These are phyloP conservation scores for Premnoplex brunnescens DNA, from an alignment of 2,797 vertebrate species.

Conservation along the genomic window DNA sequence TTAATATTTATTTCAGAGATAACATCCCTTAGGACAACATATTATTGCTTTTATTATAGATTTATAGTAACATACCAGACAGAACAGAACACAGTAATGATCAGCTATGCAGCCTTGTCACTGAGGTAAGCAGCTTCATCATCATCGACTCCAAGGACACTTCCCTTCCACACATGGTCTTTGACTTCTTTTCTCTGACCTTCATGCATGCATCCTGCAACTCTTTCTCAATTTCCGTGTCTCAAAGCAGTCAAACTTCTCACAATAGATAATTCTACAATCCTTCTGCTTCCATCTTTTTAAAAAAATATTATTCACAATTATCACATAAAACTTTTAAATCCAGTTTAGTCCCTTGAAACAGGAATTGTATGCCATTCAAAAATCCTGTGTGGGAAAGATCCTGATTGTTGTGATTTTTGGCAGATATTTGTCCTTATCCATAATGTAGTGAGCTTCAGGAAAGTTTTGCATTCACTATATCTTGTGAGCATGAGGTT, in stretches of 20 bases:
- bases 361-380: neutral
- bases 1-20: slow-evolving; percentile 21
- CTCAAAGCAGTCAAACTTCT: neutral
- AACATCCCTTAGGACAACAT: neutral
- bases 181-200: neutral
- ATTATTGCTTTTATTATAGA: neutral
- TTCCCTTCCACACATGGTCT: neutral
- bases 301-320: neutral
- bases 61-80: neutral
- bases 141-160: neutral
- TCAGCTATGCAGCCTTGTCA: neutral
- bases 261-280: neutral
- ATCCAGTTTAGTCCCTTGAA: neutral
- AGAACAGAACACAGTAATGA: neutral
- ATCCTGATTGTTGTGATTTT: neutral
- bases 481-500: neutral
- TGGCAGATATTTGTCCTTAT: neutral
- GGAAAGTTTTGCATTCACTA: neutral
- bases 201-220: neutral
- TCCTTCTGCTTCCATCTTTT: neutral
- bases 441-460: neutral
- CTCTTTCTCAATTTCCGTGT: neutral
- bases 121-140: neutral
- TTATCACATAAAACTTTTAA: neutral
- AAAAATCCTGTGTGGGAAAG: neutral